Evolutionary conservation across 2,113 vertebrate genomes (phyloP).

Genomic region (Myanophis thanlyinensis): DNA sequence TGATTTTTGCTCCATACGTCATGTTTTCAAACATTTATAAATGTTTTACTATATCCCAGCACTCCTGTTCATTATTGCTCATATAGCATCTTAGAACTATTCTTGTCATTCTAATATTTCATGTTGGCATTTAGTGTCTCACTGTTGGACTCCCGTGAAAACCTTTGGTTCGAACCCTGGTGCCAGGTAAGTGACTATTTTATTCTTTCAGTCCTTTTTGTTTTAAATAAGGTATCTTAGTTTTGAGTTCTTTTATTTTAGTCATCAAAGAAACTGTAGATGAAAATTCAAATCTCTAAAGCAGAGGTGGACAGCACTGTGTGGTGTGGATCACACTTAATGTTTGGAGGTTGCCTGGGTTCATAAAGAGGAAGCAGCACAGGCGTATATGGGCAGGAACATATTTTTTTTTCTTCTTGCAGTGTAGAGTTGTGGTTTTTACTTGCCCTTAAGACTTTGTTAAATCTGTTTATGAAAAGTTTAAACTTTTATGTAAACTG

Average conservation of each 20-base stretch:
- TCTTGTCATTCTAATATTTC: background rate
- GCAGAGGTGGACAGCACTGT: background rate
- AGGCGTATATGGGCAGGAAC: background rate
- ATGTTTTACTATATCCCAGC: background rate
- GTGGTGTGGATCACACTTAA: background rate
- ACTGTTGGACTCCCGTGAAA: constrained; percentile 74
- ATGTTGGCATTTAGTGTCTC: constrained; percentile 62
- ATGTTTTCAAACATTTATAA: background rate
- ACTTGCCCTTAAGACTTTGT: background rate
- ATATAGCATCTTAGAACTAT: background rate
- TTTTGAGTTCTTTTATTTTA: background rate
- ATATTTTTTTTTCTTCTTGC: background rate
- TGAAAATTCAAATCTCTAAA: background rate
- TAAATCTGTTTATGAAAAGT: background rate
- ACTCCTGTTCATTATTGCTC: background rate
- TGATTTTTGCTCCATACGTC: background rate
- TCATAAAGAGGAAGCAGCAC: background rate
- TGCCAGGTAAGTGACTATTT: constrained; percentile 62
- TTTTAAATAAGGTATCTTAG: background rate
- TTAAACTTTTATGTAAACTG: background rate
- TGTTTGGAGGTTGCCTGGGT: background rate
- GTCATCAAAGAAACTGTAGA: background rate
- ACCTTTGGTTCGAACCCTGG: constrained; percentile 59
- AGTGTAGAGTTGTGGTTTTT: background rate
- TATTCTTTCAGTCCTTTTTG: background rate